phyloP scores from a whole-genome alignment of 1,140 invertebrate genomes.

The Cydia strobilella region DNA sequence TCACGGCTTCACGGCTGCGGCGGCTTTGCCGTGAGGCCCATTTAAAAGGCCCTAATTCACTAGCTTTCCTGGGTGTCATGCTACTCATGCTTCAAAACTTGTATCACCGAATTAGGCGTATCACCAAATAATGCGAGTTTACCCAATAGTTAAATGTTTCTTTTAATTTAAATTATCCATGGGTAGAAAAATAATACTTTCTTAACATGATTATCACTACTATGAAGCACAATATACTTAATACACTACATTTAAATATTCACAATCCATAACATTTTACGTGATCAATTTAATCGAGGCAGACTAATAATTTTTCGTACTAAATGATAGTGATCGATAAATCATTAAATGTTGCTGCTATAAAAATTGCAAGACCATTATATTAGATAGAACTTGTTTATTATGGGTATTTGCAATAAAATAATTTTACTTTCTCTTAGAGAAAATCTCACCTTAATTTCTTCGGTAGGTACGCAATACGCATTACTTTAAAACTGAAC shows the following conservation, averaged over 20 bases:
- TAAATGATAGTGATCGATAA: constrained; percentile 36
- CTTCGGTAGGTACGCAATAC: constrained; percentile 33
- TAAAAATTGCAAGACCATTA: constrained; percentile 63
- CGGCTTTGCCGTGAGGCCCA: too few species aligned
- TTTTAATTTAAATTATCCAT: neutral
- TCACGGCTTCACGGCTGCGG: too few species aligned
- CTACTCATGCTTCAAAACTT: too few species aligned
- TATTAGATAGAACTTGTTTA: constrained; percentile 59
- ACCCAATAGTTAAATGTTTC: too few species aligned
- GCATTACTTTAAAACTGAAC: constrained; percentile 48
- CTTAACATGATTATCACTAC: neutral
- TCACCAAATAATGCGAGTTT: too few species aligned
- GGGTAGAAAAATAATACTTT: neutral
- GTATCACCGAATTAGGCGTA: too few species aligned
- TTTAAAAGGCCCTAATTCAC: too few species aligned
- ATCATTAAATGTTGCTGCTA: constrained; percentile 39
- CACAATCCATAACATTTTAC: neutral
- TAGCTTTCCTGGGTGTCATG: too few species aligned
- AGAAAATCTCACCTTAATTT: constrained; percentile 63
- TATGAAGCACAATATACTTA: neutral
- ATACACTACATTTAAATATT: neutral
- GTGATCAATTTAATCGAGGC: constrained; percentile 1
- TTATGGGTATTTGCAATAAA: constrained; percentile 63
- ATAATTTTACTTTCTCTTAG: constrained; percentile 74
- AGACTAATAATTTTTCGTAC: constrained; percentile 1